Evolutionary conservation across 1,140 invertebrate species (phyloP), one percentile per base, ranked within the genome.

Genomic region (Atta texana): DNA sequence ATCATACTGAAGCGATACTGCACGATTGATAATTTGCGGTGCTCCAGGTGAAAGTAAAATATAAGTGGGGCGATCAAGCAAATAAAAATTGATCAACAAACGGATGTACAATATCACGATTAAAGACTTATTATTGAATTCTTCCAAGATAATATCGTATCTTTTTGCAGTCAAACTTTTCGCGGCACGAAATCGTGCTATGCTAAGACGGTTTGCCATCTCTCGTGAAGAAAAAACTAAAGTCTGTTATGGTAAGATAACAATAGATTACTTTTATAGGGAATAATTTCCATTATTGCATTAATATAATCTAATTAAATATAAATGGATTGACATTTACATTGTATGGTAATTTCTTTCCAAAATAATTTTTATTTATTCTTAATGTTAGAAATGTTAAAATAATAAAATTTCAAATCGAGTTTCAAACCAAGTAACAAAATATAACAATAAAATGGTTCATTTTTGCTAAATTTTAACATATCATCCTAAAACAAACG

Each of bases 181-280:
- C 0, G 88, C 92, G 5, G 87, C 80, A 71, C 91, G 93, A 66
- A 92, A 92, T 91, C 93, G 94, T 24, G 90, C 91, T 72, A 92
- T 93, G 82, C 87, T 89, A 44, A 92, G 93, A 31, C 91, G 93
- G 86, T 61, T 91, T 85, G 57, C 75, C 28, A 31, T 44, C 3
- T 44, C 39, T 88, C 92, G 91, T 0, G 91, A 93, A 24, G 92
- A 94, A 12, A 91, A 92, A 34, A 86, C 91, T 0, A 94, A 94
- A 93, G 85, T 95, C 71, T 95, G 95, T 89, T 95, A 92, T 74
- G 95, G 95, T 95, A 92, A 91, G 88, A 63, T 2, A 21, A 59
- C n/a, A 44, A 53, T 24, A 18, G 10, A 55, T 28, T 49, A 44
- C 1, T 64, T 28, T 39, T 68, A 39, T 53, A 1, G 12, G 1